Evolutionary conservation across 2,113 vertebrate genomes (phyloP).

Genomic region (Trinectes maculatus): DNA sequence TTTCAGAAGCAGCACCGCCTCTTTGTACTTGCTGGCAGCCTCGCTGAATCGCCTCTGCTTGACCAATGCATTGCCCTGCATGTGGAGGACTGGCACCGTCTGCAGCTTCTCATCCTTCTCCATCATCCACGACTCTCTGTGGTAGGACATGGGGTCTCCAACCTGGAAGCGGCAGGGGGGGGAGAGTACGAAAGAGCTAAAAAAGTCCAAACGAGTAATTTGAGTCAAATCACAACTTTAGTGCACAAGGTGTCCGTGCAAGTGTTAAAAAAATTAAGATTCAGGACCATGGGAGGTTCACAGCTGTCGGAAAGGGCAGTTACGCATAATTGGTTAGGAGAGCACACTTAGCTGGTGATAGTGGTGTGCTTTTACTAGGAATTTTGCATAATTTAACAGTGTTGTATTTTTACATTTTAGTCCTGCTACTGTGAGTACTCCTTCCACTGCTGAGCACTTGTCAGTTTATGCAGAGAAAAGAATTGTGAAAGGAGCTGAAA

Average conservation of each 20-base stretch:
- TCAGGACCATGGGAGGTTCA: neutral
- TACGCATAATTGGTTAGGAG: neutral
- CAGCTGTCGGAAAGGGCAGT: neutral
- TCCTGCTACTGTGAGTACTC: neutral
- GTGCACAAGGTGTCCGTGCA: neutral
- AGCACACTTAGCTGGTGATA: neutral
- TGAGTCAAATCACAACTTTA: neutral
- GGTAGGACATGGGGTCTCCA: conserved; percentile 86
- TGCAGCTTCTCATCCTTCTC: conserved; percentile 89
- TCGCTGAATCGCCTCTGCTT: conserved; percentile 79
- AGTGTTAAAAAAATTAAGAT: neutral
- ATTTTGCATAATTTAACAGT: neutral
- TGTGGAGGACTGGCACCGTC: conserved; percentile 83
- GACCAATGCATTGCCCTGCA: conserved; percentile 86
- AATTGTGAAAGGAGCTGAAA: conserved; percentile 6
- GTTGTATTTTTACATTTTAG: neutral
- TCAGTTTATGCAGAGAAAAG: neutral
- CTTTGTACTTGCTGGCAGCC: conserved; percentile 86
- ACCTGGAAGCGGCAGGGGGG: conserved; percentile 75
- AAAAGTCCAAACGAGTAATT: neutral
- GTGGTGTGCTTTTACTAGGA: neutral
- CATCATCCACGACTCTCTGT: conserved; percentile 91
- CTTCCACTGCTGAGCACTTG: conserved; percentile 1
- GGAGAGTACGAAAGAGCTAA: neutral
- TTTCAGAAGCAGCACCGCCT: conserved; percentile 88